Conservation (phyloP, 35 echinoderm and acorn worm genomes). For the Ophiothrix spiculata region DNA sequence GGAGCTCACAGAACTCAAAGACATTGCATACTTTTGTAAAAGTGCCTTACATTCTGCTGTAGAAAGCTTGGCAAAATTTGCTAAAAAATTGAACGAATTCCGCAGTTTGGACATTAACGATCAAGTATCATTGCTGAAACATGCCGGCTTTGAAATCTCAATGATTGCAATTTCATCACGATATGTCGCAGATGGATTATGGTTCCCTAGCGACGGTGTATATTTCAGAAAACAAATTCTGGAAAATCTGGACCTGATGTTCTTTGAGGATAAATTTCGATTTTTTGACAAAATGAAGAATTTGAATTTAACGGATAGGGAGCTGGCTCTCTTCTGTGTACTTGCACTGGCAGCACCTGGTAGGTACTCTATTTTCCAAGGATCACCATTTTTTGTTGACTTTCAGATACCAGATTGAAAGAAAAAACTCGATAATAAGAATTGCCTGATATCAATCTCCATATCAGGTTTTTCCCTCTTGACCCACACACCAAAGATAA, state of each 20-base stretch:
- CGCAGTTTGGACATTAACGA: slow-evolving; percentile 82
- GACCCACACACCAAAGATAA: too few relatives aligned
- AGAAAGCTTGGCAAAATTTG: slow-evolving; percentile 86
- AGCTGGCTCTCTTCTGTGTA: slow-evolving; percentile 91
- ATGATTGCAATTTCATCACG: slow-evolving; percentile 90
- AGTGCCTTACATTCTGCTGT: slow-evolving; percentile 65
- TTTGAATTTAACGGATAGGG: slow-evolving; percentile 86
- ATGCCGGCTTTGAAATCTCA: slow-evolving; percentile 93
- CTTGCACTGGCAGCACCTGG: slow-evolving; percentile 84
- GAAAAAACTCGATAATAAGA: not conserved
- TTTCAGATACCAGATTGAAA: not conserved
- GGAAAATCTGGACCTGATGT: slow-evolving; percentile 74
- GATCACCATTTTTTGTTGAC: not conserved
- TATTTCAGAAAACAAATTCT: slow-evolving; percentile 87
- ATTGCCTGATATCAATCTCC: too few relatives aligned
- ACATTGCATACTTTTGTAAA: slow-evolving; percentile 70
- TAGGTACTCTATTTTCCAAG: slow-evolving; percentile 17
- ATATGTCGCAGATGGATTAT: slow-evolving; percentile 88
- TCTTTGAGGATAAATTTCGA: slow-evolving; percentile 80
- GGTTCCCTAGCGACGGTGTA: slow-evolving; percentile 84
- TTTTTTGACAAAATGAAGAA: slow-evolving; percentile 99
- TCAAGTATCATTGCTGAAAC: slow-evolving; percentile 85
- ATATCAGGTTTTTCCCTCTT: too few relatives aligned
- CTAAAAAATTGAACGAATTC: slow-evolving; percentile 80
- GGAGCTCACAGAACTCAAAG: slow-evolving; percentile 75